Percentiles rank a stretch among this genome's conserved stretches.
Conservation (phyloP, 2,113 vertebrate species). For the Corythaixoides concolor region DNA sequence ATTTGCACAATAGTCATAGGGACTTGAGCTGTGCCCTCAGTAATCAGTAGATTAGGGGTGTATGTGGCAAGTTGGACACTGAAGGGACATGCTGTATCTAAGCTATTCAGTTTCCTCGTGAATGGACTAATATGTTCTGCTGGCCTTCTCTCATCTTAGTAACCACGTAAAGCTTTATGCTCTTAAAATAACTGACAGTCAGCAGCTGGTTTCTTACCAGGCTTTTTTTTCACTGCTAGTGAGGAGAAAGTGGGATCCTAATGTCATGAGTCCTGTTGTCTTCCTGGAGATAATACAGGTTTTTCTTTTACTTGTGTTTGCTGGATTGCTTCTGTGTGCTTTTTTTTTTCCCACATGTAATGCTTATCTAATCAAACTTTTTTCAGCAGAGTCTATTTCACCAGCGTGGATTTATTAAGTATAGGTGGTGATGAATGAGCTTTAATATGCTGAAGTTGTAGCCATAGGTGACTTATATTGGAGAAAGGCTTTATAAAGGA, state of each 20-base stretch:
- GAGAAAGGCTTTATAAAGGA: not conserved
- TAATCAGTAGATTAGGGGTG: not conserved
- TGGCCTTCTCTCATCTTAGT: not conserved
- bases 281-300: not conserved
- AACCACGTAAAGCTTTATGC: not conserved
- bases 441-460: not conserved
- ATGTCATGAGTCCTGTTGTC: not conserved
- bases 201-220: not conserved
- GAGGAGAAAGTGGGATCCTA: not conserved
- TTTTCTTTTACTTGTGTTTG: not conserved
- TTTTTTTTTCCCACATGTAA: not conserved
- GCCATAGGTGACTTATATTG: not conserved
- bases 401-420: not conserved
- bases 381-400: not conserved
- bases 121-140: not conserved
- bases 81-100: not conserved
- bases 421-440: not conserved
- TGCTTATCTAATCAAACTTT: not conserved
- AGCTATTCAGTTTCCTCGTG: not conserved
- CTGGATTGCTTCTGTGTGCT: not conserved
- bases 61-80: not conserved
- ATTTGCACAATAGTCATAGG: not conserved
- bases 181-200: not conserved
- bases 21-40: not conserved
- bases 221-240: not conserved